Conservation (phyloP, 2,797 vertebrate species). For the Loriculus beryllinus region DNA sequence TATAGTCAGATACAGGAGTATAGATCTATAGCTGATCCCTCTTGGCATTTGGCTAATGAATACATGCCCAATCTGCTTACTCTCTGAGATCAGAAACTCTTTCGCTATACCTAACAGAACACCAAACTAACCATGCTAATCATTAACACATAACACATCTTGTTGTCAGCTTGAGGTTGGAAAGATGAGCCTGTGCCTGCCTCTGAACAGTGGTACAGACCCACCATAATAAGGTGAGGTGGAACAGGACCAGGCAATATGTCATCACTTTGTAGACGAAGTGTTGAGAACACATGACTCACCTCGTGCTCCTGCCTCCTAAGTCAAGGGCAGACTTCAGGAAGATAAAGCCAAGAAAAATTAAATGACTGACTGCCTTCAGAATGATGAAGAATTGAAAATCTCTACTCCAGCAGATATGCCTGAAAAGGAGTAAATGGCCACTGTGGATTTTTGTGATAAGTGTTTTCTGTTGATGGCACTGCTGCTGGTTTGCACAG, state of each 20-base stretch:
- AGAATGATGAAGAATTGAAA: background rate
- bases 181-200: background rate
- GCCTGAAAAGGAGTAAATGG: background rate
- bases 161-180: background rate
- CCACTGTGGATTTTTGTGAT: background rate
- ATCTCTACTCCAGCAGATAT: background rate
- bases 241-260: background rate
- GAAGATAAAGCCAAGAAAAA: background rate
- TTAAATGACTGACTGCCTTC: background rate
- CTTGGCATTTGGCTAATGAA: background rate
- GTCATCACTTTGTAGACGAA: accelerated
- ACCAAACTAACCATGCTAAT: background rate
- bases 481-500: background rate
- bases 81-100: background rate
- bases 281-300: background rate
- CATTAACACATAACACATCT: background rate
- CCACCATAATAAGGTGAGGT: background rate
- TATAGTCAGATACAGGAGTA: background rate
- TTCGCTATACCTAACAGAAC: background rate
- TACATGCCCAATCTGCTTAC: background rate
- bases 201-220: background rate
- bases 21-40: background rate
- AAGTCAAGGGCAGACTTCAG: background rate
- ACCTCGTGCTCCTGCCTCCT: background rate
- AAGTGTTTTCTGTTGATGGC: background rate